These are phyloP conservation scores for Cheilosia variabilis DNA, from an alignment of 2,888 invertebrate genomes.

Conservation along the genomic window DNA sequence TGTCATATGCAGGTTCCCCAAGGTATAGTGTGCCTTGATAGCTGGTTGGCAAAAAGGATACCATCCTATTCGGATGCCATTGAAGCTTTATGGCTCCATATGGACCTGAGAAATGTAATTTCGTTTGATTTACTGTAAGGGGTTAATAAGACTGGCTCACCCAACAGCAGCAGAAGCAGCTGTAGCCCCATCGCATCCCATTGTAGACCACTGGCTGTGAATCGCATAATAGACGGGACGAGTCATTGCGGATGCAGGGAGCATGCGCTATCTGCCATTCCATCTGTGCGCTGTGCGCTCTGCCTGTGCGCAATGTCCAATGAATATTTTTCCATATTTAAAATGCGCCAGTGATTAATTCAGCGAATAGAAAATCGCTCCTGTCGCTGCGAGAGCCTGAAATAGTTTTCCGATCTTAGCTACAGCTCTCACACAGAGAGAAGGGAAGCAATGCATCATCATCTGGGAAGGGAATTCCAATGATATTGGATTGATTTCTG, in stretches of 20 bases:
- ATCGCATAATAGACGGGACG: slow-evolving; percentile 56
- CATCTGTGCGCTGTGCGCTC: slow-evolving; percentile 37
- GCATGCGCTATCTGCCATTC: slow-evolving; percentile 44
- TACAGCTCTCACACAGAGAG: slow-evolving; percentile 27
- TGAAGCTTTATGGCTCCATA: slow-evolving; percentile 74
- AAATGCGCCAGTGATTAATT: slow-evolving; percentile 73
- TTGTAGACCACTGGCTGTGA: slow-evolving; percentile 73
- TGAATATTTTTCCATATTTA: slow-evolving; percentile 75
- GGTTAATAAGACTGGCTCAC: slow-evolving; percentile 75
- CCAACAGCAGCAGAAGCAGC: slow-evolving; percentile 60
- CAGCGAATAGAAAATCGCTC: slow-evolving; percentile 70
- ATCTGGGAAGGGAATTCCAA: slow-evolving; percentile 44
- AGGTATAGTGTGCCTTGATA: slow-evolving; percentile 6
- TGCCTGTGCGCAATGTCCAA: slow-evolving; percentile 59
- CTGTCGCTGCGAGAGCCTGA: slow-evolving; percentile 41
- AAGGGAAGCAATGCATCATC: slow-evolving; percentile 56
- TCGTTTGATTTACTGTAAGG: slow-evolving; percentile 74
- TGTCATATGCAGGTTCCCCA: slow-evolving; percentile 66
- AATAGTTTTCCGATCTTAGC: slow-evolving; percentile 52
- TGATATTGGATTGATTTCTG: slow-evolving; percentile 63
- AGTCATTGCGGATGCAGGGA: slow-evolving; percentile 51
- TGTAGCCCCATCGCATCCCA: slow-evolving; percentile 49
- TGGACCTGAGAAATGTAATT: slow-evolving; percentile 75
- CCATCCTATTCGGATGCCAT: slow-evolving; percentile 74
- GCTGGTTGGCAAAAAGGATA: slow-evolving; percentile 57